Conservation (phyloP, 2,797 vertebrate species). For the Podarcis siculus region DNA sequence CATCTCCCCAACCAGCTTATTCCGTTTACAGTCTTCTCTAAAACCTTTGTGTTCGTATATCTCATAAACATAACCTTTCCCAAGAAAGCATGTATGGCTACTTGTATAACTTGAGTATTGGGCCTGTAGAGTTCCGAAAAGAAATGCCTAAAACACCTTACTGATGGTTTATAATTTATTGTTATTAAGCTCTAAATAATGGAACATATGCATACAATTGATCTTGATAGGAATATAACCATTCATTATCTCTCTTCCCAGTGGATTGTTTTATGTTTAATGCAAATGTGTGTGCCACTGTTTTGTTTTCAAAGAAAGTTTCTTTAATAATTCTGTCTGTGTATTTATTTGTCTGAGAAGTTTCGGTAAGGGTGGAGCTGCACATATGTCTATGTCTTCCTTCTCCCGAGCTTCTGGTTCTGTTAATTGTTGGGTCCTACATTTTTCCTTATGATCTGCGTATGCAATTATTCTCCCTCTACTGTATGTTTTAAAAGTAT, state of each 20-base stretch:
- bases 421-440: background rate
- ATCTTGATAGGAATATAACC: background rate
- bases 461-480: background rate
- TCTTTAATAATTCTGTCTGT: background rate
- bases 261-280: background rate
- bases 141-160: no score
- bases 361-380: background rate
- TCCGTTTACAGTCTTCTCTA: background rate
- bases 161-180: background rate
- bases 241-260: background rate
- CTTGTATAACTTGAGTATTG: background rate
- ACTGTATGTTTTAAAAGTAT: conserved; percentile 8
- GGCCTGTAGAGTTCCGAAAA: background rate
- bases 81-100: background rate
- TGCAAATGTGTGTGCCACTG: background rate
- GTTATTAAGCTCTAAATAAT: background rate
- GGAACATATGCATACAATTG: background rate
- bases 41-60: background rate
- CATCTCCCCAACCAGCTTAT: background rate
- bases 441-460: background rate
- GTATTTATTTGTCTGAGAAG: background rate
- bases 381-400: background rate
- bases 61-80: background rate
- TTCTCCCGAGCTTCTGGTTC: background rate
- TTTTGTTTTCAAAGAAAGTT: background rate